phyloP scores from a whole-genome alignment of 2,888 invertebrate species.

The Archips crataeganus region DNA sequence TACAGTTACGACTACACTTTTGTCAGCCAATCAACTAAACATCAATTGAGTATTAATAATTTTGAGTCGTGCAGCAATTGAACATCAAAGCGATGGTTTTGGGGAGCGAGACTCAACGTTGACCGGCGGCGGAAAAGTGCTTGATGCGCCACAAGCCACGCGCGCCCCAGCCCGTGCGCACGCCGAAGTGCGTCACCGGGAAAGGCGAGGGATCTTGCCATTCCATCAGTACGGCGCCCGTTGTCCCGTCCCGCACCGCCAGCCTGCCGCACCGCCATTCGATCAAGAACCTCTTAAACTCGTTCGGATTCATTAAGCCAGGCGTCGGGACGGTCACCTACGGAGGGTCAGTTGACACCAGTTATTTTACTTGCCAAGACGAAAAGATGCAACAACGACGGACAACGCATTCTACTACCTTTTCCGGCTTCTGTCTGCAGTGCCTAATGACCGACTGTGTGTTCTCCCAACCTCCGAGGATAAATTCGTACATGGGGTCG shows the following conservation, averaged over 20 bases:
- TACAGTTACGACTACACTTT: constrained; percentile 20
- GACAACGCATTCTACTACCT: constrained; percentile 76
- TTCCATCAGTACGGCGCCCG: constrained; percentile 84
- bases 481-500: constrained; percentile 88
- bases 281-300: constrained; percentile 84
- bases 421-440: constrained; percentile 87
- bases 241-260: constrained; percentile 75
- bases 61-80: constrained; percentile 58
- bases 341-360: constrained; percentile 52
- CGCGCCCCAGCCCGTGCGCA: constrained; percentile 88
- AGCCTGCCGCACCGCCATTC: constrained; percentile 86
- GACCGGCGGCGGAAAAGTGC: constrained; percentile 63
- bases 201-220: constrained; percentile 87
- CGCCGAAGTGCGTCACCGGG: constrained; percentile 86
- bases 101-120: constrained; percentile 73
- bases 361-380: constrained; percentile 46
- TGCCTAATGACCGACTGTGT: constrained; percentile 88
- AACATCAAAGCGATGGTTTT: constrained; percentile 65
- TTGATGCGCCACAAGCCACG: constrained; percentile 87
- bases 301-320: constrained; percentile 83
- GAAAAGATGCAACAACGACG: constrained; percentile 49
- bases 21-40: constrained; percentile 36
- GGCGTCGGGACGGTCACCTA: constrained; percentile 87
- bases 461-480: constrained; percentile 90
- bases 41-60: constrained; percentile 37